phyloP scores from a whole-genome alignment of 2,888 invertebrate species.

The Diarsia rubi region DNA sequence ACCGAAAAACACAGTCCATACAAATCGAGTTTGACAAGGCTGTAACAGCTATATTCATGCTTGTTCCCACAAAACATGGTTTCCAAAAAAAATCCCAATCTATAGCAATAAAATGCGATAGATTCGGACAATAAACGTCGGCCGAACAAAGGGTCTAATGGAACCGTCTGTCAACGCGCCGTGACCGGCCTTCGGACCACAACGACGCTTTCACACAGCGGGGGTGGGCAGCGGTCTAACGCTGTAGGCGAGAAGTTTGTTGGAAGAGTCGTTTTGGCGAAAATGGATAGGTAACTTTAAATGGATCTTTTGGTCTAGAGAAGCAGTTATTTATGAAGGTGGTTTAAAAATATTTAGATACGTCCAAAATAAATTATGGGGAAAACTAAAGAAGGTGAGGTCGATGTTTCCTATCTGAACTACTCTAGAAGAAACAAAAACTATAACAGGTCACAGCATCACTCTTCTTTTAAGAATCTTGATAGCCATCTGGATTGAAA shows the following conservation, averaged over 20 bases:
- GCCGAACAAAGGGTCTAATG: slow-evolving; percentile 70
- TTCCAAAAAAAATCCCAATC: slow-evolving; percentile 57
- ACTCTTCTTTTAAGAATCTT: background rate
- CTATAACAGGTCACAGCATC: background rate
- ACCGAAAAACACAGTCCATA: slow-evolving; percentile 18
- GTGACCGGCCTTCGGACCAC: slow-evolving; percentile 48
- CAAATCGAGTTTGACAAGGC: slow-evolving; percentile 52
- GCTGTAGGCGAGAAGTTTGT: slow-evolving; percentile 23
- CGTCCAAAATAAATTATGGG: background rate
- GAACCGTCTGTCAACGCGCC: slow-evolving; percentile 67
- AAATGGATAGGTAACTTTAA: slow-evolving; percentile 1
- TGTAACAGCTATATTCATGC: slow-evolving; percentile 49
- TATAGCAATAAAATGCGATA: slow-evolving; percentile 62
- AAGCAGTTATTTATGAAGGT: background rate
- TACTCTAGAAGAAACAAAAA: background rate
- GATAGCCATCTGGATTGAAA: background rate
- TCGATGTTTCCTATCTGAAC: background rate
- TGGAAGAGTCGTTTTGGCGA: background rate
- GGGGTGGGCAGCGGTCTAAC: slow-evolving; percentile 18
- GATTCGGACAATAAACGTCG: slow-evolving; percentile 66
- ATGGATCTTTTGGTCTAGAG: background rate
- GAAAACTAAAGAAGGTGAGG: background rate
- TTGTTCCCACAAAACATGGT: slow-evolving; percentile 52
- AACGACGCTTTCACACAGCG: slow-evolving; percentile 29
- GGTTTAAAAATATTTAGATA: background rate